phyloP scores from a whole-genome alignment of 2,797 vertebrate genomes.

The Hybognathus amarus region DNA sequence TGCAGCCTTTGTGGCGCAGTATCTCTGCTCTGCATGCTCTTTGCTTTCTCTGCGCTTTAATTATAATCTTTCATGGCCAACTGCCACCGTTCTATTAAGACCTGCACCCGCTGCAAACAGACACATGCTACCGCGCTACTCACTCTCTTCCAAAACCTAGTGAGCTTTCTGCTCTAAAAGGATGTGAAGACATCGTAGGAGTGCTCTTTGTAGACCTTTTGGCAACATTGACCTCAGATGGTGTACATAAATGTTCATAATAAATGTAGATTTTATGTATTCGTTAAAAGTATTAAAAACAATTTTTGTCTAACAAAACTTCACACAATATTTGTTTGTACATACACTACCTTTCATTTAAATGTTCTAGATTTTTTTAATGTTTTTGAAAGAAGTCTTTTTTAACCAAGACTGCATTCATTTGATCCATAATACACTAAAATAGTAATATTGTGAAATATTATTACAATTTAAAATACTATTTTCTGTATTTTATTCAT shows the following conservation, averaged over 20 bases:
- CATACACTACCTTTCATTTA: not conserved
- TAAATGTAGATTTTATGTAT: no score
- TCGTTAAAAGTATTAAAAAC: not conserved
- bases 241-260: not conserved
- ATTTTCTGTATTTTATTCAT: not conserved
- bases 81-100: conserved; percentile 26
- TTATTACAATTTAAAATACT: not conserved
- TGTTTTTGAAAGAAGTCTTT: not conserved
- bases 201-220: not conserved
- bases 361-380: not conserved
- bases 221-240: not conserved
- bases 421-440: not conserved
- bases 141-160: conserved; percentile 5
- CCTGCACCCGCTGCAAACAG: conserved; percentile 12
- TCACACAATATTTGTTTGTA: not conserved
- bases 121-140: conserved; percentile 25
- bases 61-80: conserved; percentile 52
- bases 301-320: not conserved
- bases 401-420: not conserved
- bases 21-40: conserved; percentile 48
- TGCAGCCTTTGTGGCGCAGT: conserved; percentile 15
- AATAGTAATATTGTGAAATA: not conserved
- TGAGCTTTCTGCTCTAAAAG: not conserved
- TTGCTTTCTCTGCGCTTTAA: conserved; percentile 46
- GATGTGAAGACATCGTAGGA: not conserved